phyloP scores from a whole-genome alignment of 2,797 vertebrate species.

The Darevskia mixta region DNA sequence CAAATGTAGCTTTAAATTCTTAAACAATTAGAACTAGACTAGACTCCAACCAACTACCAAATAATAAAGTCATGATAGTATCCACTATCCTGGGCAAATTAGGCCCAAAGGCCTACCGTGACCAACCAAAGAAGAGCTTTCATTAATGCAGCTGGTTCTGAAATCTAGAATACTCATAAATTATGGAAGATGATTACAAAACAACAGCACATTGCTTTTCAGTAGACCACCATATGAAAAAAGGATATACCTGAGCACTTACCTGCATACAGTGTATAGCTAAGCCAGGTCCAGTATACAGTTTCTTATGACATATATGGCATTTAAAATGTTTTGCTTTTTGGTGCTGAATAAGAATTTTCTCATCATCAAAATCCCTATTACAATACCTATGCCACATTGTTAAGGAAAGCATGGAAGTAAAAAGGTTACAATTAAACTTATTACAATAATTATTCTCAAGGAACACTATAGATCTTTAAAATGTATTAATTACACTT shows the following conservation, averaged over 20 bases:
- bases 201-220: neutral
- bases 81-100: neutral
- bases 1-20: neutral
- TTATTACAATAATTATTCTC: fast-evolving
- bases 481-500: neutral
- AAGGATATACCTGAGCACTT: conserved; percentile 47
- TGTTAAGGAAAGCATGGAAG: conserved; percentile 72
- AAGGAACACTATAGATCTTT: neutral
- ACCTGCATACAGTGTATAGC: conserved; percentile 99
- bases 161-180: neutral
- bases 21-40: too few relatives aligned
- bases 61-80: neutral
- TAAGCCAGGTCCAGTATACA: conserved; percentile 97
- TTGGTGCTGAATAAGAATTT: conserved; percentile 98
- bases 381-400: conserved; percentile 91
- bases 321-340: conserved; percentile 99
- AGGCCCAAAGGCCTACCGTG: neutral
- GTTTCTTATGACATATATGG: conserved; percentile 98
- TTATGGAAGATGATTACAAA: neutral
- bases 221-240: neutral
- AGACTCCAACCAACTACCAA: neutral
- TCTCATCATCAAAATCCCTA: conserved; percentile 98
- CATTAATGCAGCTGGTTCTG: neutral
- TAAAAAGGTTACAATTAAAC: neutral
- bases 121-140: neutral